phyloP scores from a whole-genome alignment of 37 sponge, comb jelly and placozoan genomes.

The Bolinopsis microptera region DNA sequence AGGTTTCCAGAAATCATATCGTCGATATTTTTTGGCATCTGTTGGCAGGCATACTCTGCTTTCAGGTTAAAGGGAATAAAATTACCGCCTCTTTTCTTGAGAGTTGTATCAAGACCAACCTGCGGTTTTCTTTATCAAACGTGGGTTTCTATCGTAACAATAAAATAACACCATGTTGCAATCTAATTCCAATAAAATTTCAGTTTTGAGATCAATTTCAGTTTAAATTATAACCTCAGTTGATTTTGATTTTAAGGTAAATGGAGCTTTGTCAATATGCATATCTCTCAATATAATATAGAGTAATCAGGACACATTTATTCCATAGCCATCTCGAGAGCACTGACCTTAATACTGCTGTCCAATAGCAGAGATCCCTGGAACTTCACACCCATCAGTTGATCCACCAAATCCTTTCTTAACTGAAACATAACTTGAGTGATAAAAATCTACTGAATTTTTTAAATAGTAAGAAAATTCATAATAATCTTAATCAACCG shows the following conservation, averaged over 20 bases:
- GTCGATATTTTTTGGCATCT: constrained; percentile 7
- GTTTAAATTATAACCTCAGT: too few relatives aligned
- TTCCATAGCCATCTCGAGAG: too few relatives aligned
- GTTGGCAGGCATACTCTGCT: constrained; percentile 37
- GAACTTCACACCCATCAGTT: constrained; percentile 49
- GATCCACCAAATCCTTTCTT: neutral
- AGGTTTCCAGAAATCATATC: neutral
- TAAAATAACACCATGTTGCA: constrained; percentile 1
- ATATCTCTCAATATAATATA: too few relatives aligned
- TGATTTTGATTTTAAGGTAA: too few relatives aligned
- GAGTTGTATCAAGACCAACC: constrained; percentile 26
- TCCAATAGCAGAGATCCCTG: constrained; percentile 34
- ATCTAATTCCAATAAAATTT: too few relatives aligned
- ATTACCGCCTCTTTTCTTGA: constrained; percentile 26
- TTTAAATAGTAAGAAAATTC: neutral
- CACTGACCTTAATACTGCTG: constrained; percentile 43
- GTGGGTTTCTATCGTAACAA: too few relatives aligned
- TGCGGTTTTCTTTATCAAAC: neutral
- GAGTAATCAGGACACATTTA: too few relatives aligned
- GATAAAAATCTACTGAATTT: neutral
- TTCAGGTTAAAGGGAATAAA: constrained; percentile 27
- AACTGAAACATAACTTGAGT: too few relatives aligned
- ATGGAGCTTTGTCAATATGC: too few relatives aligned
- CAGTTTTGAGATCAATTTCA: too few relatives aligned
- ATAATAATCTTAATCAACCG: neutral